These are phyloP conservation scores for Pristionchus pacificus DNA, from an alignment of 1,140 invertebrate species.

Conservation along the genomic window DNA sequence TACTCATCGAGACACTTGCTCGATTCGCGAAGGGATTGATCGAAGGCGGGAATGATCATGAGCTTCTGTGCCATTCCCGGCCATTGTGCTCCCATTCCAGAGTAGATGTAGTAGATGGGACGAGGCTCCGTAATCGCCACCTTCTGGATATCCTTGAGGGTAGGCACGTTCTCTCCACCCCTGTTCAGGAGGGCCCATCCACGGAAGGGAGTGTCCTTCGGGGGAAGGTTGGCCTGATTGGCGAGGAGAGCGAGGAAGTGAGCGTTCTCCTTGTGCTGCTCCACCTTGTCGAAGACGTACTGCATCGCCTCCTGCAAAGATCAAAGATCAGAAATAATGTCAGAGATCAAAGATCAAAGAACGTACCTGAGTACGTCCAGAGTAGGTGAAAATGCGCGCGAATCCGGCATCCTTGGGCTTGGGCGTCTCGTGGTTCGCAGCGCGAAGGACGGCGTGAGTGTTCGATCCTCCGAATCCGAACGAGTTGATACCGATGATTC, in stretches of 20 bases:
- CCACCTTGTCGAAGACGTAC: slow-evolving; percentile 66
- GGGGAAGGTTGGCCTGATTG: slow-evolving; percentile 50
- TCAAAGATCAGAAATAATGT: too few species aligned
- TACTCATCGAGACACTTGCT: slow-evolving; percentile 72
- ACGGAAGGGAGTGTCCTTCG: slow-evolving; percentile 55
- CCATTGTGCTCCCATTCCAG: slow-evolving; percentile 96
- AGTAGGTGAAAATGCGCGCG: slow-evolving; percentile 68
- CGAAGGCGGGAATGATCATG: slow-evolving; percentile 75
- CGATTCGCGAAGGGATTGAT: slow-evolving; percentile 71
- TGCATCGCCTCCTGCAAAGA: slow-evolving; percentile 66
- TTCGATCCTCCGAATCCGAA: slow-evolving; percentile 97
- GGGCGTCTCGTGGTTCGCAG: slow-evolving; percentile 31
- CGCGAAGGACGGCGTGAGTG: slow-evolving; percentile 75
- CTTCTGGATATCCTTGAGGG: slow-evolving; percentile 62
- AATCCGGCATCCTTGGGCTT: slow-evolving; percentile 46
- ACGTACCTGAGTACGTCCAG: slow-evolving; percentile 72
- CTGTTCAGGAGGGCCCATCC: slow-evolving; percentile 39
- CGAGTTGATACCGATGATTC: slow-evolving; percentile 81
- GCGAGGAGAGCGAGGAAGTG: slow-evolving; percentile 48
- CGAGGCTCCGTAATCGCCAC: slow-evolving; percentile 61
- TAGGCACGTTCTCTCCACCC: slow-evolving; percentile 57
- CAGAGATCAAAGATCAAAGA: not conserved
- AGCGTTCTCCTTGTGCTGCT: slow-evolving; percentile 56
- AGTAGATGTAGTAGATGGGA: slow-evolving; percentile 87
- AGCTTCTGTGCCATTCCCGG: slow-evolving; percentile 82